Percentiles rank a stretch among this genome's conserved stretches.
Conservation (phyloP, 2,113 vertebrate species). For the Neolamprologus longior region DNA sequence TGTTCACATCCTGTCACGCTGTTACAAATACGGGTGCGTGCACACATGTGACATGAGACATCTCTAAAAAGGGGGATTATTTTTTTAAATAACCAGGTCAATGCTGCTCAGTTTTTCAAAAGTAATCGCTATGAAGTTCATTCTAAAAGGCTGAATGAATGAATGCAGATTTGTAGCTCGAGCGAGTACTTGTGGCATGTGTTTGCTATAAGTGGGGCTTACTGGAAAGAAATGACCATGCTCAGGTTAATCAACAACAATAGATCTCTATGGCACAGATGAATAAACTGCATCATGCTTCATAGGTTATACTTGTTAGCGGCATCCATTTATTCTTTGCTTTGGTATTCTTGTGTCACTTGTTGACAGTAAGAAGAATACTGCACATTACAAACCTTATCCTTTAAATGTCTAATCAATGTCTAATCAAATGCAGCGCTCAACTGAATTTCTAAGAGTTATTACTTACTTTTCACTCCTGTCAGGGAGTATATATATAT, state of each 20-base stretch:
- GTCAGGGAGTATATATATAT: neutral
- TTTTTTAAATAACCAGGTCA: neutral
- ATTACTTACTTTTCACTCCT: neutral
- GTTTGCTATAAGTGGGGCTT: neutral
- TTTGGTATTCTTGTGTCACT: neutral
- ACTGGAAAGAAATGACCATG: neutral
- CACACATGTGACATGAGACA: neutral
- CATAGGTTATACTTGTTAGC: neutral
- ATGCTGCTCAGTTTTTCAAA: neutral
- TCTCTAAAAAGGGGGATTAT: accelerated
- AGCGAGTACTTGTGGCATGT: neutral
- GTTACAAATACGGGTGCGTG: neutral
- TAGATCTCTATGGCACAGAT: neutral
- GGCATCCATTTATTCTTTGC: neutral
- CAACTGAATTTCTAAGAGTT: neutral
- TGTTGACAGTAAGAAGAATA: neutral
- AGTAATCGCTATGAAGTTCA: neutral
- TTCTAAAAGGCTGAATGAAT: neutral
- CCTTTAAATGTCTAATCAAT: neutral
- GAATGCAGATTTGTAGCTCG: neutral
- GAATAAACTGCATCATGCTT: neutral
- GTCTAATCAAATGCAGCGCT: neutral
- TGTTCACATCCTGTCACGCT: neutral
- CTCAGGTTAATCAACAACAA: neutral
- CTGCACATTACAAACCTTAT: neutral